These are phyloP conservation scores for Tenualosa thibaudeaui DNA, from an alignment of 2,797 vertebrate genomes.

Conservation along the genomic window DNA sequence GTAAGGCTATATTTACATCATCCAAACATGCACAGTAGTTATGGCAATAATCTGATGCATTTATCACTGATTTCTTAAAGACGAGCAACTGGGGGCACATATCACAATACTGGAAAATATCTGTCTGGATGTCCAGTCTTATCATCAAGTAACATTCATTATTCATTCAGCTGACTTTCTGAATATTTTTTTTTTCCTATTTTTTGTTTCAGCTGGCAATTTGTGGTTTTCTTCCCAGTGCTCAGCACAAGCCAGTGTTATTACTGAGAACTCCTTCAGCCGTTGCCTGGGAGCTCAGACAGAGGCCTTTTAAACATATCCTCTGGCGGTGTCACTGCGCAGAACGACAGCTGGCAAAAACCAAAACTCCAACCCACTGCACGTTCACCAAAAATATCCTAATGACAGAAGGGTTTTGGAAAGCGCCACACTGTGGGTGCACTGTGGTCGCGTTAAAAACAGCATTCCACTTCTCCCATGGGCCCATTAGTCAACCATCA, in stretches of 20 bases:
- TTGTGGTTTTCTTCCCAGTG: constrained; percentile 72
- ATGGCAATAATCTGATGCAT: not conserved
- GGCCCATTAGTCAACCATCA: constrained; percentile 60
- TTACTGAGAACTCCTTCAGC: constrained; percentile 71
- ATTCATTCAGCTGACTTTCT: constrained; percentile 72
- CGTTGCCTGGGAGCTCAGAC: constrained; percentile 62
- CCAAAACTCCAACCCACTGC: constrained; percentile 45
- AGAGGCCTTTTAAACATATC: constrained; percentile 66
- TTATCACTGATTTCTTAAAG: not conserved
- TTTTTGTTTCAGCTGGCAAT: constrained; percentile 66
- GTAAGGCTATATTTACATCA: not conserved
- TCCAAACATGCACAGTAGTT: not conserved
- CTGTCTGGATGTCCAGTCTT: constrained; percentile 64
- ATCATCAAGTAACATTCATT: constrained; percentile 77
- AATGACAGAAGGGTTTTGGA: constrained; percentile 65
- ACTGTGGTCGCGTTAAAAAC: constrained; percentile 61
- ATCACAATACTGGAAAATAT: constrained; percentile 31
- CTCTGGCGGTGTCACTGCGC: constrained; percentile 61
- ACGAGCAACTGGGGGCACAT: not conserved
- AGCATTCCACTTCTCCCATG: constrained; percentile 50
- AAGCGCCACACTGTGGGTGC: constrained; percentile 61
- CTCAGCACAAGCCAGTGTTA: constrained; percentile 68
- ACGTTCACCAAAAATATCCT: constrained; percentile 62
- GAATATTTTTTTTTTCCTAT: constrained; percentile 50
- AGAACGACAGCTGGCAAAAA: constrained; percentile 65